A percentile compares a stretch with the other conserved stretches of the same genome.
Conservation (phyloP, 2,888 invertebrate genomes). For the Fragum whitleyi region DNA sequence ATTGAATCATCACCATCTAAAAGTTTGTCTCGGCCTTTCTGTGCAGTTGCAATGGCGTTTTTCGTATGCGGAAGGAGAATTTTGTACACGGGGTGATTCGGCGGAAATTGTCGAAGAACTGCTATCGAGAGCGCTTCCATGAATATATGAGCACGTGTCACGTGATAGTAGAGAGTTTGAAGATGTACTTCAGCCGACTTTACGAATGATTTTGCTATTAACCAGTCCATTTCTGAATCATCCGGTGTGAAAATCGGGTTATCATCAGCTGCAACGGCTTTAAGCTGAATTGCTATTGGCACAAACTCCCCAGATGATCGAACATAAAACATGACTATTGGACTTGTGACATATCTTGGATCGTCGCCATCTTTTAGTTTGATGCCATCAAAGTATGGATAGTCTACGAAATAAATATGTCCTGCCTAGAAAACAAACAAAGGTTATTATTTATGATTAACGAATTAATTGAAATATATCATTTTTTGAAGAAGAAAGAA, state of each 20-base stretch:
- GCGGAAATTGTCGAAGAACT: slow-evolving; percentile 54
- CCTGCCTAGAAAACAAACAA: slow-evolving; percentile 45
- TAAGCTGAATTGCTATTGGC: slow-evolving; percentile 63
- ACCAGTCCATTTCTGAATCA: slow-evolving; percentile 56
- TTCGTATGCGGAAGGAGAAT: slow-evolving; percentile 54
- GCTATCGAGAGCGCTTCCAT: slow-evolving; percentile 56
- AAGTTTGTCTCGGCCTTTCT: slow-evolving; percentile 51
- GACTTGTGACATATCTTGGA: slow-evolving; percentile 42
- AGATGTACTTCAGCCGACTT: slow-evolving; percentile 59
- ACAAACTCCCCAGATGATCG: slow-evolving; percentile 45
- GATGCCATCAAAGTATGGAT: slow-evolving; percentile 45
- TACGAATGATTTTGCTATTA: slow-evolving; percentile 56
- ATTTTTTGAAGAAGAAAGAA: too few relatives aligned
- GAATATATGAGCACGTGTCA: slow-evolving; percentile 52
- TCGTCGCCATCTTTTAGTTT: slow-evolving; percentile 24
- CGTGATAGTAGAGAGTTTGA: slow-evolving; percentile 55
- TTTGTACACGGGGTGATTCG: slow-evolving; percentile 59
- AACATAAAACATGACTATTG: slow-evolving; percentile 60
- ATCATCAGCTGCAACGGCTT: slow-evolving; percentile 45
- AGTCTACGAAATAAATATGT: slow-evolving; percentile 62
- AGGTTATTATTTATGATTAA: background rate
- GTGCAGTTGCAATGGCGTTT: slow-evolving; percentile 53
- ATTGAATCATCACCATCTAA: slow-evolving; percentile 53
- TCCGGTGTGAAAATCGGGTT: slow-evolving; percentile 64
- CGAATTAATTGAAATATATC: too few relatives aligned